Base-by-base conservation (phyloP, 2,797 vertebrate genomes). In the Malacoctenus gilli region DNA sequence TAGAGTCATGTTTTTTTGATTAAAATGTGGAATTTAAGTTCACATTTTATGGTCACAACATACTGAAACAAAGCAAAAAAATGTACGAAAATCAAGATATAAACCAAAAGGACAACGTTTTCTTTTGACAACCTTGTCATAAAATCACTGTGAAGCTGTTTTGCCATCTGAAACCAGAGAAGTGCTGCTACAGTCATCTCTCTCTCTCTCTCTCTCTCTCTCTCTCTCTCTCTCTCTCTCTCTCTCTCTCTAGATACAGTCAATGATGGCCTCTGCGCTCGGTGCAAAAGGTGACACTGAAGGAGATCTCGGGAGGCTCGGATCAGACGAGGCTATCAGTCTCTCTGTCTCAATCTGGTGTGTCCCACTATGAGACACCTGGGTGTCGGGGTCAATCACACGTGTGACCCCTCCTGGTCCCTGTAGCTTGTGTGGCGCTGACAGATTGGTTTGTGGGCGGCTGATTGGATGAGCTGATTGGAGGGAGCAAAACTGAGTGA, bases 231-330 rank as follows among this genome's bases (percentile, higher is more conserved):
- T 22, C 25, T 64, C 61, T 59, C 35, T 31, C 16, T 3, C 64
- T 66, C 75, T 44, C 62, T 80, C 70, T 41, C 66, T 30, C 39
- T 52, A 22, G 28, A 49, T 57, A 74, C 72, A 18, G 79, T 80
- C 78, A 47, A 43, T 44, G 40, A 40, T 8, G 53, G 65, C 43
- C 44, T 32, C 54, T 42, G 44, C 52, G 72, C 74, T 65, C n/a
- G 2, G 65, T 38, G 54, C 48, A 59, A 66, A 47, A 59, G 65
- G 73, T 77, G 66, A 79, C 51, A 54, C 42, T 56, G 58, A 62
- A 22, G 59, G 37, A 42, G 51, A 68, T 74, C 52, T 49, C 2
- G 3, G 42, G 61, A 48, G 52, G 35, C 44, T 30, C 5, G 1
- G 59, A 62, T 80, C 37, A 73, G 37, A 32, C 10, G 10, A 4